Base-by-base conservation (phyloP, 2,113 vertebrate species). In the Zootoca vivipara region DNA sequence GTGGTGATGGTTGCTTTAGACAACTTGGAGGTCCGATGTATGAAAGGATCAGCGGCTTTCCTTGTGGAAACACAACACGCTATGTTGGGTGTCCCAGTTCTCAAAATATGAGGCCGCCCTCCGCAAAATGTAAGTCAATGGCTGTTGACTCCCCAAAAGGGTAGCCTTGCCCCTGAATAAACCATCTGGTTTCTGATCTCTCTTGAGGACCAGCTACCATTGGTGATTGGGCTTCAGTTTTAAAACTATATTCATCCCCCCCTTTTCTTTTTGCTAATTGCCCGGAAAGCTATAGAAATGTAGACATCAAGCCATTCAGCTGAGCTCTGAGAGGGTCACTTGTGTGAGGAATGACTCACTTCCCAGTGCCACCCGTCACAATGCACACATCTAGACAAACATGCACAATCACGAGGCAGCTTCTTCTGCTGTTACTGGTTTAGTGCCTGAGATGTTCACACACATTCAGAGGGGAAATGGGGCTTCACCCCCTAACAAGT, bases 241-340 rank as follows among this genome's bases (percentile, higher is more conserved):
- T 15, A 13, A 2, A 46, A 28, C 18, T 28, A 46, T 20, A 28
- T 30, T 28, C 28, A 35, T 15, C 33, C 72, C 72, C 72, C 28
- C 69, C 69, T 28, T 75, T 18, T 6, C 38, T 40, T 78, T 84
- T 18, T 10, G 8, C 0, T 62, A 65, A 2, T 82, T 6, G 80
- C 86, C 87, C 56, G 81, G 28, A 90, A 88, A 89, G 1, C 38
- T 86, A 40, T 85, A 88, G 89, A 58, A 67, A 92, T 79, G 84
- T 13, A 83, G 89, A 84, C 26, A 35, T 82, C 35, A 73, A 87
- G 52, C 93, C 86, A 12, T 72, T 83, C 30, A 10, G 16, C 10
- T 28, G 75, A 75, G 79, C 86, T 83, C 91, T 9, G 0, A 62
- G 52, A 69, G 74, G 62, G 88, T 79, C 82, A 3, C 26, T 46